Conservation (phyloP, 2,888 invertebrate genomes). For the Oscheius sp. region DNA sequence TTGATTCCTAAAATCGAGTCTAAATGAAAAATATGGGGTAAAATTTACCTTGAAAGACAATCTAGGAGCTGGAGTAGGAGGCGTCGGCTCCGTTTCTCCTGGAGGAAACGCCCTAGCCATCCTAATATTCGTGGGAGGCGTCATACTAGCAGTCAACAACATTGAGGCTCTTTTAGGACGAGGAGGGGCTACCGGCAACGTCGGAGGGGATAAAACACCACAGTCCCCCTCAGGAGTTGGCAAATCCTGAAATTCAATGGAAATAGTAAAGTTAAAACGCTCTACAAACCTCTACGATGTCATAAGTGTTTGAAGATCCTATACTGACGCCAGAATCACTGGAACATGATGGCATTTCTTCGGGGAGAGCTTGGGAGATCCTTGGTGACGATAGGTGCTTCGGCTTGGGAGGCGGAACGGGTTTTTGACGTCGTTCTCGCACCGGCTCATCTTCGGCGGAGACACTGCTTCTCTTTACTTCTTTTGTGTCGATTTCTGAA, state of each 20-base stretch:
- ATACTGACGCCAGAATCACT: constrained; percentile 26
- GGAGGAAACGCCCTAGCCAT: too few species aligned
- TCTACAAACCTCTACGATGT: constrained; percentile 8
- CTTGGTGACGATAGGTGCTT: constrained; percentile 30
- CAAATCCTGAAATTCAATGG: constrained; percentile 3
- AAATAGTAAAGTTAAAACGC: background rate
- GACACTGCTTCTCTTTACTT: background rate
- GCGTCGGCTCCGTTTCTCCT: too few species aligned
- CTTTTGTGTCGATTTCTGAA: constrained; percentile 18
- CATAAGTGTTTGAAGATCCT: constrained; percentile 3
- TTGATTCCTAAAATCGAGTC: background rate
- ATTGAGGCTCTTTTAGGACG: constrained; percentile 29
- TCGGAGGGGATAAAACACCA: background rate
- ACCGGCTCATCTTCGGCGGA: background rate
- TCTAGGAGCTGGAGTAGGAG: constrained; percentile 9
- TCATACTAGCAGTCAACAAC: constrained; percentile 13
- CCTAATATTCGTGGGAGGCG: background rate
- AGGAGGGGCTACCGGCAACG: constrained; percentile 21
- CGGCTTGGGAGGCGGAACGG: constrained; percentile 40
- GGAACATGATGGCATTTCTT: background rate
- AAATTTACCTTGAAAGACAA: background rate
- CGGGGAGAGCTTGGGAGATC: background rate
- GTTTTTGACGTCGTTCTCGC: constrained; percentile 12
- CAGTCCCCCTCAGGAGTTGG: background rate
- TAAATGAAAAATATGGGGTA: background rate